phyloP scores from a whole-genome alignment of 2,888 invertebrate genomes.

The Melangyna quadrimaculata region DNA sequence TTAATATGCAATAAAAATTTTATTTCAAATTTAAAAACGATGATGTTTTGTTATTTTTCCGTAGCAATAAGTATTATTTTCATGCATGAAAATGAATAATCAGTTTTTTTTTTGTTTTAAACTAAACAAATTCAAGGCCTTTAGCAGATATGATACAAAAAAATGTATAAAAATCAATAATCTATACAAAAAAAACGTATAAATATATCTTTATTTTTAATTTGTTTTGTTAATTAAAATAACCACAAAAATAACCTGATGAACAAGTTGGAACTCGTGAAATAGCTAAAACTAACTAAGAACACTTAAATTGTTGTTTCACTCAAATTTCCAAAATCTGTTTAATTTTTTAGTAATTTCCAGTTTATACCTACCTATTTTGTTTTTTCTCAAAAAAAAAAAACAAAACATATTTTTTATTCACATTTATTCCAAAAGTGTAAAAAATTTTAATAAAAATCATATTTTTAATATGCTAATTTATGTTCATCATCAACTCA shows the following conservation, averaged over 20 bases:
- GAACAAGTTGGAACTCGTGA: no score
- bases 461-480: neutral
- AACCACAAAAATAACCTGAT: no score
- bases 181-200: neutral
- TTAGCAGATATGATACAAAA: neutral
- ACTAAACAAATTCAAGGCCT: neutral
- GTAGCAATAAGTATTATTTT: neutral
- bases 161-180: neutral
- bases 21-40: neutral
- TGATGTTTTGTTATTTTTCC: neutral
- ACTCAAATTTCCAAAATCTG: no score
- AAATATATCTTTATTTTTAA: neutral
- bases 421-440: neutral
- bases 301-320: no score
- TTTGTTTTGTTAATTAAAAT: no score
- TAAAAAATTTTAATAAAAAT: neutral
- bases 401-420: neutral
- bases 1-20: slow-evolving; percentile 2
- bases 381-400: no score
- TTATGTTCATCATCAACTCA: slow-evolving; percentile 1
- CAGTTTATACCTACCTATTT: no score
- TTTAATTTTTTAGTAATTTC: no score
- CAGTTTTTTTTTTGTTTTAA: no score
- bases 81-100: neutral
- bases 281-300: no score